Evolutionary conservation across 2,797 vertebrate species (phyloP).

Genomic region (Otolemur crassicaudatus): DNA sequence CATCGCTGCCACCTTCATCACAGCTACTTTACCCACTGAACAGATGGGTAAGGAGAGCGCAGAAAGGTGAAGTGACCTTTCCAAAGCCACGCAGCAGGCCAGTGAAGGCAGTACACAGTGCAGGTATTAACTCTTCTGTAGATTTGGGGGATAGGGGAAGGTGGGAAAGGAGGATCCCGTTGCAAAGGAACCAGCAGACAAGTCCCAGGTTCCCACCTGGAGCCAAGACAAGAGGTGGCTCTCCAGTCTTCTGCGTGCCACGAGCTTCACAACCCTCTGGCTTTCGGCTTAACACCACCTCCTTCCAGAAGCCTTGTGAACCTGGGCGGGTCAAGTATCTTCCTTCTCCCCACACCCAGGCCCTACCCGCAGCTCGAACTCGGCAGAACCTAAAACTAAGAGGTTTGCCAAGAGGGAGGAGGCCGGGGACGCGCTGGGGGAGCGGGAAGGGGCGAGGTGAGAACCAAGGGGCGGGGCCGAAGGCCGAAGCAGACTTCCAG

Average conservation of each 20-base stretch:
- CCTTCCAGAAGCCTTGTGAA: background rate
- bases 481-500: conserved; percentile 48
- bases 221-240: background rate
- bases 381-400: no score
- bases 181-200: background rate
- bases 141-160: background rate
- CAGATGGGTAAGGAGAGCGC: background rate
- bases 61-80: background rate
- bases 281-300: background rate
- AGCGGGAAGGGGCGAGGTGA: conserved; percentile 42
- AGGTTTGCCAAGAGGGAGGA: background rate
- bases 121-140: no score
- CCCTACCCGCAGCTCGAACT: background rate
- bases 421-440: fast-evolving
- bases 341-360: background rate
- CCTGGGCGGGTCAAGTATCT: background rate
- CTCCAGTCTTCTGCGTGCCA: background rate
- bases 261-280: fast-evolving
- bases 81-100: background rate
- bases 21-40: background rate
- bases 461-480: background rate
- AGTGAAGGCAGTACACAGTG: fast-evolving
- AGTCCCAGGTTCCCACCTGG: background rate
- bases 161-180: fast-evolving
- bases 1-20: background rate